Base-by-base conservation (phyloP, 2,113 vertebrate genomes). In the Cichladusa arquata region DNA sequence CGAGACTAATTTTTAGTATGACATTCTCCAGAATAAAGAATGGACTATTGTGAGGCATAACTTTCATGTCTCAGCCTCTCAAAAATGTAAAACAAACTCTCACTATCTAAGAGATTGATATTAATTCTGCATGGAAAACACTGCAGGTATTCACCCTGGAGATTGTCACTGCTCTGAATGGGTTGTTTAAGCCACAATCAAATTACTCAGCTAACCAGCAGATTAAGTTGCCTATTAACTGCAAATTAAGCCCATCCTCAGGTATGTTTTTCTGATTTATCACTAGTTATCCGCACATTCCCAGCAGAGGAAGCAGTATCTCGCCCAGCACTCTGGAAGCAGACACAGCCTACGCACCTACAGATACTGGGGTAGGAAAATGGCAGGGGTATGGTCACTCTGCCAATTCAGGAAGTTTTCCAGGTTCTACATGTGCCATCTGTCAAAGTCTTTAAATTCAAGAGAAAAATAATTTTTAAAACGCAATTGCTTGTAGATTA, bases 361-460 rank as follows among this genome's bases (percentile, higher is more conserved):
- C 90, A 81, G 93, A 90, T 74, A 86, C 79, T 67, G 80, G 16
- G 1, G 81, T 51, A 86, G 72, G 80, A 81, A 96, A 87, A 96
- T 90, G 93, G 96, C 76, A 96, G 33, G 80, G 64, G 42, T 88
- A 93, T 78, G 93, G 96, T 96, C 94, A 97, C 76, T 93, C 81
- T 96, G 96, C 92, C 94, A 96, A 95, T 87, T 82, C 92, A 97
- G 95, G 90, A 96, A 96, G 58, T 88, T 96, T 96, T 96, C 95
- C 94, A 96, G 94, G 92, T 96, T 96, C 90, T 93, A 81, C 79
- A 81, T 93, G 93, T 94, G 86, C 96, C 93, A 97, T 95, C 95
- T 96, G 95, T 95, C 92, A 93, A 92, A 95, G 79, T 71, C 82
- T 88, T 91, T 88, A 90, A 92, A 96, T 86, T 85, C 90, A 78